phyloP scores from a whole-genome alignment of 2,888 invertebrate species.

The Rotaria sp. region DNA sequence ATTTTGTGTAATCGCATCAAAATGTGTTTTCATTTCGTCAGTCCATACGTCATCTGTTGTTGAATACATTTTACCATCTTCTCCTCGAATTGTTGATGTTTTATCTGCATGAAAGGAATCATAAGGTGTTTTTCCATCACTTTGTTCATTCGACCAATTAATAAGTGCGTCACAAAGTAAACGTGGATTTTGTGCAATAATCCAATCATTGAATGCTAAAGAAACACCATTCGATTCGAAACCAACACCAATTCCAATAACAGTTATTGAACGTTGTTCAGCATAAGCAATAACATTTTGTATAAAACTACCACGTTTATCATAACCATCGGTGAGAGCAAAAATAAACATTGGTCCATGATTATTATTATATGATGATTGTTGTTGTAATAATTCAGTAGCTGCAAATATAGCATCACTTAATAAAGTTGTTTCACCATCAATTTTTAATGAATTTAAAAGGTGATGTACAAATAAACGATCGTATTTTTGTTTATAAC shows the following conservation, averaged over 20 bases:
- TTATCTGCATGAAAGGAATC: background rate
- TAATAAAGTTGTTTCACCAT: constrained; percentile 1
- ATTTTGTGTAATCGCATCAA: background rate
- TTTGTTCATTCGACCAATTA: background rate
- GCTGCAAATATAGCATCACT: constrained; percentile 22
- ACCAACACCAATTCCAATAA: background rate
- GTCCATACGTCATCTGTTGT: background rate
- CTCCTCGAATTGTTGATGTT: background rate
- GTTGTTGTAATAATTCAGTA: background rate
- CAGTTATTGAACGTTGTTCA: background rate
- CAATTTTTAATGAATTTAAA: background rate
- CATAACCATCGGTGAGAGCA: background rate
- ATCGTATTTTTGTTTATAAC: constrained; percentile 17
- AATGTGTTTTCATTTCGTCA: background rate
- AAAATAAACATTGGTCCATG: constrained; percentile 13
- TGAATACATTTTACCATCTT: background rate
- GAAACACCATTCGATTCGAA: background rate
- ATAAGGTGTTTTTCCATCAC: background rate
- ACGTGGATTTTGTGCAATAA: constrained; percentile 2
- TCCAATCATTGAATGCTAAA: constrained; percentile 9
- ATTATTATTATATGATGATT: background rate
- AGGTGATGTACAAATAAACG: background rate
- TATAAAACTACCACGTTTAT: background rate
- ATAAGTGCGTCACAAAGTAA: background rate
- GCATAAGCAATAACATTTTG: background rate